These are phyloP conservation scores for Haliclystus octoradiatus DNA, from an alignment of 30 jellyfish, hydroid and myxozoan species.

Conservation along the genomic window DNA sequence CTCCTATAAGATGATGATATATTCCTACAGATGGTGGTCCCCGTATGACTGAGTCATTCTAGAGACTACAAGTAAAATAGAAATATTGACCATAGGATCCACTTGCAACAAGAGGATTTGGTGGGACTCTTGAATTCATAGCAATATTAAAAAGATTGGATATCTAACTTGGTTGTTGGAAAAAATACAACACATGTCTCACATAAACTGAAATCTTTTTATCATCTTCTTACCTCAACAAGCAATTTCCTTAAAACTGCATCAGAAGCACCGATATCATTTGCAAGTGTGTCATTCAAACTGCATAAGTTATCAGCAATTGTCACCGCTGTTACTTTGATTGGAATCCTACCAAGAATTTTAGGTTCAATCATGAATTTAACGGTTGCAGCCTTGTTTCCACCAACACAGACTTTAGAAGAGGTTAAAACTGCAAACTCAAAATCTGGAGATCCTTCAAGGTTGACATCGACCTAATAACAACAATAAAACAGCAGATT, in stretches of 20 bases:
- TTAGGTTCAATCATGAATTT: constrained; percentile 50
- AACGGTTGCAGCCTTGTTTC: constrained; percentile 65
- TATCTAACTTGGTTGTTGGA: too few relatives aligned
- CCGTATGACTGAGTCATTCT: constrained; percentile 18
- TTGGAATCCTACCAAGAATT: constrained; percentile 56
- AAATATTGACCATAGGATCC: too few relatives aligned
- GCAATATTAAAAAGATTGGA: too few relatives aligned
- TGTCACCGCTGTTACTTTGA: constrained; percentile 62
- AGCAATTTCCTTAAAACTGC: constrained; percentile 12
- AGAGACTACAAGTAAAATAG: too few relatives aligned
- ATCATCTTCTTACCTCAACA: constrained; percentile 9
- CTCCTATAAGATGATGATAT: too few relatives aligned
- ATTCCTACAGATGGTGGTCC: too few relatives aligned
- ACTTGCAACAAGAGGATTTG: too few relatives aligned
- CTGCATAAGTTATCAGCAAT: constrained; percentile 54
- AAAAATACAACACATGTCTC: too few relatives aligned
- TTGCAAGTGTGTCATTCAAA: not conserved
- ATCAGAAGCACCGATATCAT: constrained; percentile 9
- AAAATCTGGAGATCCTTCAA: constrained; percentile 39
- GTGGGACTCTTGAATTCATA: too few relatives aligned
- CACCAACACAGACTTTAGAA: constrained; percentile 50
- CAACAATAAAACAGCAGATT: too few relatives aligned
- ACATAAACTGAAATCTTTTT: too few relatives aligned
- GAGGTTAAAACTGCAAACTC: constrained; percentile 24
- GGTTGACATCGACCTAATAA: constrained; percentile 49